Percentiles rank a stretch among this genome's conserved stretches.
phyloP scores from a whole-genome alignment of 92 coral and sea anemone genomes.

The Umimayanthus chanpuru region DNA sequence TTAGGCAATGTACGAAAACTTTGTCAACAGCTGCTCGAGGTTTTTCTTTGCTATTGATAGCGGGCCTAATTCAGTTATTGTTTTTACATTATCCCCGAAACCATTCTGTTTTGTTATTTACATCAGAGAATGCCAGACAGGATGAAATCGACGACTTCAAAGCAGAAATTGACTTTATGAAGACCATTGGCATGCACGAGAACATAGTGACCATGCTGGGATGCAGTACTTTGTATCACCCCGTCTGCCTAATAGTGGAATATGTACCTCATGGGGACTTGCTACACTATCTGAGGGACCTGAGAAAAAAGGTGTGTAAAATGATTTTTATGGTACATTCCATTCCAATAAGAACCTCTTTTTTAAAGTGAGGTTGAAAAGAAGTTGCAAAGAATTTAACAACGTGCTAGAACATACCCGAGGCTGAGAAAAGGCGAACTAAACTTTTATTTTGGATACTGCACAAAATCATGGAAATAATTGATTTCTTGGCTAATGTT shows the following conservation, averaged over 20 bases:
- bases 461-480: no score
- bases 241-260: slow-evolving; percentile 83
- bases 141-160: slow-evolving; percentile 91
- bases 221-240: slow-evolving; percentile 88
- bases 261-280: slow-evolving; percentile 91
- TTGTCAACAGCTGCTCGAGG: not conserved
- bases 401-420: no score
- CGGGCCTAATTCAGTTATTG: not conserved
- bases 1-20: no score
- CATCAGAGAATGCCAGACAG: slow-evolving; percentile 72
- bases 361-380: no score
- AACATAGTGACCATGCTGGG: slow-evolving; percentile 90
- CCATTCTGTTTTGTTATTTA: not conserved
- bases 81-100: not conserved
- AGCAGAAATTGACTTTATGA: slow-evolving; percentile 93
- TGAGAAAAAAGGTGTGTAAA: slow-evolving; percentile 74
- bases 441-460: no score
- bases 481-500: no score
- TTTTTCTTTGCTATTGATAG: not conserved
- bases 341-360: no score
- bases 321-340: no score
- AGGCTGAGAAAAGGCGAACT: no score
- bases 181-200: slow-evolving; percentile 87
- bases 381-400: no score
- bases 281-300: slow-evolving; percentile 77